phyloP scores from a whole-genome alignment of 2,797 vertebrate genomes.

The Limosa lapponica region DNA sequence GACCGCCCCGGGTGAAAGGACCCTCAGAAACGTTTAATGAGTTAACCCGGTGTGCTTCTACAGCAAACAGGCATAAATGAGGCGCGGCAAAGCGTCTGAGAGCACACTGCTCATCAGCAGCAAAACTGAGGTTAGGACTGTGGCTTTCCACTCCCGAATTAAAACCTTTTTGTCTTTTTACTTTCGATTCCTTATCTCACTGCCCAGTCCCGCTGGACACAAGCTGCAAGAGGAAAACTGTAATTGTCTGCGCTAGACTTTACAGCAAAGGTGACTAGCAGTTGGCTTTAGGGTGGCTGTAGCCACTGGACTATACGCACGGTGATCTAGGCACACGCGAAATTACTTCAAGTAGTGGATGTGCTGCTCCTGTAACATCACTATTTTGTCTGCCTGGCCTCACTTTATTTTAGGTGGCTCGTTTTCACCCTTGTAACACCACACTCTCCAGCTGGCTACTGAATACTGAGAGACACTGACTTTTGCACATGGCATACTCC shows the following conservation, averaged over 20 bases:
- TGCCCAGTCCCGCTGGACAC: neutral
- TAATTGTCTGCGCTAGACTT: neutral
- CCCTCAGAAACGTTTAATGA: accelerated
- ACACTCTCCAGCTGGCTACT: neutral
- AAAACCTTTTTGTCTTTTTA: neutral
- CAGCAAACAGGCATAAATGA: neutral
- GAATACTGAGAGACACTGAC: neutral
- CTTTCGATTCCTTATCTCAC: neutral
- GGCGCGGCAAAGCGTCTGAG: neutral
- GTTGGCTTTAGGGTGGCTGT: neutral
- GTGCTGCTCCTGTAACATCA: neutral
- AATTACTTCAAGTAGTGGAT: neutral
- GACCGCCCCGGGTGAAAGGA: neutral
- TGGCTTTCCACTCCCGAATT: neutral
- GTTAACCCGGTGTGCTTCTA: accelerated
- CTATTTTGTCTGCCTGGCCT: neutral
- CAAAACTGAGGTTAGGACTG: neutral
- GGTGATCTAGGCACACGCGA: neutral
- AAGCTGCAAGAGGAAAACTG: neutral
- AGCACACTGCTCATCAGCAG: too few relatives aligned
- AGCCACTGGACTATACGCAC: accelerated
- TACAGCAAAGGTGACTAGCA: neutral
- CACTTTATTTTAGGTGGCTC: neutral
- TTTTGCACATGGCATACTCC: neutral
- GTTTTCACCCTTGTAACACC: neutral